A percentile compares a stretch with the other conserved stretches of the same genome.
phyloP scores from a whole-genome alignment of 1,140 invertebrate genomes.

The Drosophila equinoxialis region DNA sequence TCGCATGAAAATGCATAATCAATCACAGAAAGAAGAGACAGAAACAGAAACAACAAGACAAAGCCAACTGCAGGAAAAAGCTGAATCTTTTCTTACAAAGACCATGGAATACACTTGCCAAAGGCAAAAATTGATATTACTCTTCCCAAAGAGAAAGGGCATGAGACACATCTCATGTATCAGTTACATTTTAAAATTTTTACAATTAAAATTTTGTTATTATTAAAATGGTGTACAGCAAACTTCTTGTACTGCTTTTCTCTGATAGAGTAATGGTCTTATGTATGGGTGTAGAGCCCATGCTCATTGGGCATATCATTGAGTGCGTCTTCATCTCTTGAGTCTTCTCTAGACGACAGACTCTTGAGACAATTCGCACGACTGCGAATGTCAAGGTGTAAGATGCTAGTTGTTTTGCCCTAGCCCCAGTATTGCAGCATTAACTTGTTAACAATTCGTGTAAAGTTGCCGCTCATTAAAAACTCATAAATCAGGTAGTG shows the following conservation, averaged over 20 bases:
- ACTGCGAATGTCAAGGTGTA: slow-evolving; percentile 70
- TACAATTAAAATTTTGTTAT: too few relatives aligned
- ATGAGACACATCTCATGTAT: too few relatives aligned
- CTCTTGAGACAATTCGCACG: slow-evolving; percentile 59
- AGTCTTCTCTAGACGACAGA: slow-evolving; percentile 13
- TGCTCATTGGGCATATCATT: slow-evolving; percentile 67
- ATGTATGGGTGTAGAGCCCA: slow-evolving; percentile 35
- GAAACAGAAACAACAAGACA: slow-evolving; percentile 8
- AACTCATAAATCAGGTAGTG: slow-evolving; percentile 72
- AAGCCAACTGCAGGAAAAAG: slow-evolving; percentile 14
- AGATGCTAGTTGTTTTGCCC: slow-evolving; percentile 47
- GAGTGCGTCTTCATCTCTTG: slow-evolving; percentile 62
- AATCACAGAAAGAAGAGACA: slow-evolving; percentile 62
- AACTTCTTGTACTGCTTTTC: background rate
- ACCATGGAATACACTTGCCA: slow-evolving; percentile 30
- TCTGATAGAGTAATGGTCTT: slow-evolving; percentile 30
- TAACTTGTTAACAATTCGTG: slow-evolving; percentile 78
- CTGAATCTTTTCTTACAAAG: background rate
- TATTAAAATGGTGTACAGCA: too few relatives aligned
- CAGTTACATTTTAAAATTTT: too few relatives aligned
- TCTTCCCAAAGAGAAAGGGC: too few relatives aligned
- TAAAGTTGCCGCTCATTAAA: slow-evolving; percentile 80
- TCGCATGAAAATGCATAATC: slow-evolving; percentile 79
- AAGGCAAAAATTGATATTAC: background rate
- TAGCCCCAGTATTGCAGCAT: slow-evolving; percentile 35